Base-by-base conservation (phyloP, 2,888 invertebrate genomes). In the Cryptus armator region DNA sequence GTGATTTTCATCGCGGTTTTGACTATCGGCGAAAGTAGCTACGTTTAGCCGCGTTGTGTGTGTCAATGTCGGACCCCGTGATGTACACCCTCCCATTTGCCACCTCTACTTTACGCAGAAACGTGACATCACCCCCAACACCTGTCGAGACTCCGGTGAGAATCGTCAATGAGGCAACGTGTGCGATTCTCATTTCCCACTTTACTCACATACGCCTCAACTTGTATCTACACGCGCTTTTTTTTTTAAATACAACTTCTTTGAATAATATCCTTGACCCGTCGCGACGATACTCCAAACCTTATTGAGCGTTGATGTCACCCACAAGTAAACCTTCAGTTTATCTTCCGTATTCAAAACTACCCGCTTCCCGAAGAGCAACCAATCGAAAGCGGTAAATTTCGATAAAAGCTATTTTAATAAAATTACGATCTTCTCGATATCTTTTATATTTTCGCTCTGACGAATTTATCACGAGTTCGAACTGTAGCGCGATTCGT, bases 21-120 rank as follows among this genome's bases (percentile, higher is more conserved):
- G 53, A 64, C 16, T 59, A 62, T 74, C 74, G 72, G 14, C 46
- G 66, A 67, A 74, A 56, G 62, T 56, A 24, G 46, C 37, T 32
- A 16, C 51, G n/a, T 64, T 62, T 44, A 48, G 32, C 14, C 48
- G 12, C n/a, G 19, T 59, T 64, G 77, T 74, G 67, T 67, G 83
- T 83, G 74, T 83, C 83, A 83, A 78, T 83, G 78, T 83, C 83
- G 83, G 37, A 16, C 37, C 75, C 32, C 19, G 19, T 56, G 51
- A 19, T 10, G 19, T 62, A 32, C 46, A 46, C 48, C 32, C 43
- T 56, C 19, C 37, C 44, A 24, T 75, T 51, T 75, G 24, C 43
- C 48, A 16, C 62, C 51, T 29, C 51, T 24, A 24, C 19, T 19
- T 56, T 24, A 19, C 56, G 56, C 24, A 56, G 48, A 44, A 51